Percentiles rank a stretch among this genome's conserved stretches.
These are phyloP conservation scores for Panthera leo DNA, from an alignment of 2,113 vertebrate genomes.

Conservation along the genomic window DNA sequence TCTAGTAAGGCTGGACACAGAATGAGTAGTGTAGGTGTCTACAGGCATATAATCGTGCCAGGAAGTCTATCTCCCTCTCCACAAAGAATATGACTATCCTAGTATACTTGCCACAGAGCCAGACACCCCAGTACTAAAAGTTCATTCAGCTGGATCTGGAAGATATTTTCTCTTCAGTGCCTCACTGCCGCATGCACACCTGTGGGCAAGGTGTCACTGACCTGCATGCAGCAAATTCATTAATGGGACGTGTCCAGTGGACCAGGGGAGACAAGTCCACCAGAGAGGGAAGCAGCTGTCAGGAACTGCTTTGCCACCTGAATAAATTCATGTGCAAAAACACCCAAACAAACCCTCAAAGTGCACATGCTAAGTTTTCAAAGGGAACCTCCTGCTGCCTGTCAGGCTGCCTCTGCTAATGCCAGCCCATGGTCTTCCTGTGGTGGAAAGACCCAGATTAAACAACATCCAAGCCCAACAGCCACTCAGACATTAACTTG, in stretches of 20 bases:
- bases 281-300: not conserved
- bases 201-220: not conserved
- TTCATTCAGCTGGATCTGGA: not conserved
- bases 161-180: not conserved
- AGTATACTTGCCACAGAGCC: too few relatives aligned
- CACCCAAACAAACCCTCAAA: not conserved
- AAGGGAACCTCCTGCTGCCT: not conserved
- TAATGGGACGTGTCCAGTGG: not conserved
- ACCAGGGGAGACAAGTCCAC: not conserved
- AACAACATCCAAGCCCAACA: not conserved
- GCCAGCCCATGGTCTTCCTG: not conserved
- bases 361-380: not conserved
- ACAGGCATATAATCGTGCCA: fast-evolving
- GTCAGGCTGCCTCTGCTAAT: not conserved
- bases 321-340: not conserved
- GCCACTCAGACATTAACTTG: not conserved
- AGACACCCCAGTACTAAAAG: not conserved
- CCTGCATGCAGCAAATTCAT: not conserved
- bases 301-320: not conserved
- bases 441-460: not conserved
- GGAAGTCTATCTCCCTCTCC: not conserved
- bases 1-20: not conserved
- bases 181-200: not conserved
- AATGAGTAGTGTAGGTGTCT: not conserved
- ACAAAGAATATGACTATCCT: not conserved